Conservation (phyloP, 2,888 invertebrate species). For the Meandrusa payeni region DNA sequence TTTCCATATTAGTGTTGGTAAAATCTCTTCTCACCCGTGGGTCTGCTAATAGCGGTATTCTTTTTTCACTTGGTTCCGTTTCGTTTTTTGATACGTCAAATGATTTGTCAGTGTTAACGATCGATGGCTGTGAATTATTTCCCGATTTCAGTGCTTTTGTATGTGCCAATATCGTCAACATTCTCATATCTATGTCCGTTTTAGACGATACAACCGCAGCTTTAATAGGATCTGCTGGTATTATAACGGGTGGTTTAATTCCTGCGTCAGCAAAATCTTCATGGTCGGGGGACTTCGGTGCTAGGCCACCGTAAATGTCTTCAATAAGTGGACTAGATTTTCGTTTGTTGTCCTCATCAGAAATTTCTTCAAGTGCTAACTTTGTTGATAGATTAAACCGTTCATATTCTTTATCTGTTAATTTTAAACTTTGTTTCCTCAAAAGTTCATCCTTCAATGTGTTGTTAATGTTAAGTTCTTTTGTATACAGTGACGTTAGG, state of each 20-base stretch:
- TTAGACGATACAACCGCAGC: conserved; percentile 34
- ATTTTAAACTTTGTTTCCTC: conserved; percentile 63
- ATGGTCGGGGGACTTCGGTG: conserved; percentile 65
- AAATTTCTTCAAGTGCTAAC: conserved; percentile 49
- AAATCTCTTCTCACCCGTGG: conserved; percentile 54
- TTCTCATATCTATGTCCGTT: conserved; percentile 65
- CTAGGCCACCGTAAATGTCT: conserved; percentile 52
- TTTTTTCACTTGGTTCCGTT: conserved; percentile 30
- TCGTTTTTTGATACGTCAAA: conserved; percentile 24
- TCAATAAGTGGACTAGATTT: conserved; percentile 34
- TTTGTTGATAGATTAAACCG: conserved; percentile 61
- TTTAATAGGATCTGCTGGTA: conserved; percentile 63
- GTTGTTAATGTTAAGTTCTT: conserved; percentile 27
- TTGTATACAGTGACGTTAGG: conserved; percentile 33
- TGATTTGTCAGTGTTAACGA: conserved; percentile 6
- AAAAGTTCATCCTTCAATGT: conserved; percentile 41
- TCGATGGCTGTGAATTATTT: neutral
- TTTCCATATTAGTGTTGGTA: conserved; percentile 23
- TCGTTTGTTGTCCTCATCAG: conserved; percentile 48
- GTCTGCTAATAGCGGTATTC: conserved; percentile 37
- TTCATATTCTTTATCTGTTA: conserved; percentile 74
- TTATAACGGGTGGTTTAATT: conserved; percentile 55
- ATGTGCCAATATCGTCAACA: conserved; percentile 35
- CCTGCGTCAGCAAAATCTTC: conserved; percentile 41
- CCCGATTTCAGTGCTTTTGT: neutral